A percentile compares a stretch with the other conserved stretches of the same genome.
These are phyloP conservation scores for Andrena praecox DNA, from an alignment of 2,888 invertebrate genomes.

Conservation along the genomic window DNA sequence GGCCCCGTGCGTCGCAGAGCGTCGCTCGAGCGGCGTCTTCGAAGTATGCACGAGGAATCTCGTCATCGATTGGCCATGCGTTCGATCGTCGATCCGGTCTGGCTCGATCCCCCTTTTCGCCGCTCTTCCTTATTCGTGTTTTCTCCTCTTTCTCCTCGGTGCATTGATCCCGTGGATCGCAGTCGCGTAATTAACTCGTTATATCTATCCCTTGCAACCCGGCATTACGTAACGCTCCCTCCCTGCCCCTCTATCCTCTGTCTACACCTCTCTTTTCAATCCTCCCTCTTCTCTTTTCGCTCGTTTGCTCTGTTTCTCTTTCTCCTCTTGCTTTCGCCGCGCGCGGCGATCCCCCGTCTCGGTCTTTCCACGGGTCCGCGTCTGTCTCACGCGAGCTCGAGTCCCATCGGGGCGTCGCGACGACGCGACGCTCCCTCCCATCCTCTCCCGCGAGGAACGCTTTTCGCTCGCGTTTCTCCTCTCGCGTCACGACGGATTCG, in stretches of 20 bases:
- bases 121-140: conserved; percentile 41
- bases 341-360: neutral
- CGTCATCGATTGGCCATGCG: conserved; percentile 48
- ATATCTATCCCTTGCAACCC: conserved; percentile 71
- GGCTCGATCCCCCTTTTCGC: conserved; percentile 24
- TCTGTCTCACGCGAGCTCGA: conserved; percentile 21
- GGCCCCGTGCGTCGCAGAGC: conserved; percentile 1
- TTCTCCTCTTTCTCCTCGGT: conserved; percentile 65
- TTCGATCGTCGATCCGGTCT: conserved; percentile 59
- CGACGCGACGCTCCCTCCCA: neutral
- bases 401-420: conserved; percentile 16
- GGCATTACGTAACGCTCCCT: conserved; percentile 66
- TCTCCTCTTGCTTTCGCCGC: conserved; percentile 14
- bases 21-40: conserved; percentile 8
- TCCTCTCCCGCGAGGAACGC: conserved; percentile 37
- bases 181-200: conserved; percentile 78
- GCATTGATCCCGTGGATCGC: conserved; percentile 75
- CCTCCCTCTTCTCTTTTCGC: conserved; percentile 27
- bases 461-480: conserved; percentile 54
- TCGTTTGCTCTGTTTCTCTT: conserved; percentile 22
- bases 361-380: conserved; percentile 33
- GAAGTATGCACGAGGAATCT: conserved; percentile 36
- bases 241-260: conserved; percentile 23
- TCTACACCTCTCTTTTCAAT: conserved; percentile 20
- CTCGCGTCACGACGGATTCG: conserved; percentile 36